A percentile compares a stretch with the other conserved stretches of the same genome.
phyloP scores from a whole-genome alignment of 37 sponge, comb jelly and placozoan genomes.

The Corticium candelabrum region DNA sequence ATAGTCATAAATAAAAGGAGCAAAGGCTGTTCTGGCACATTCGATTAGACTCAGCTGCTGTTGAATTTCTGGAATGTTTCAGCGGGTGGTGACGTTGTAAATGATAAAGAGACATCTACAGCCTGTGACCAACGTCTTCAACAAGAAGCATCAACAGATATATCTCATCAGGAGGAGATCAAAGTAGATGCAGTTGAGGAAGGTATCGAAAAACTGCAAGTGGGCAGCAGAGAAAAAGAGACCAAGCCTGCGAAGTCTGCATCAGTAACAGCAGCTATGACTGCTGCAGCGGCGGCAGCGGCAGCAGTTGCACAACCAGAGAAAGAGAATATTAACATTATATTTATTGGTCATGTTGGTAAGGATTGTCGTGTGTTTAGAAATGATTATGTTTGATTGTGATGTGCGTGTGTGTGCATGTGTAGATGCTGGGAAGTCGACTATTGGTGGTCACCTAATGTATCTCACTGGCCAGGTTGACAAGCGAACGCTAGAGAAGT shows the following conservation, averaged over 20 bases:
- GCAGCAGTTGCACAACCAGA: background rate
- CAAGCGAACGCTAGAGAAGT: constrained; percentile 97
- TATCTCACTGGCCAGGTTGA: constrained; percentile 89
- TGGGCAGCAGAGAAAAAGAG: too few species aligned
- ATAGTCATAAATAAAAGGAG: too few species aligned
- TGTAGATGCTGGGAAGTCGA: constrained; percentile 95
- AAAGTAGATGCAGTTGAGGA: too few species aligned
- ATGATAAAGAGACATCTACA: background rate
- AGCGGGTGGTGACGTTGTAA: too few species aligned
- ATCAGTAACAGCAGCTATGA: background rate
- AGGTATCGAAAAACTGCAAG: too few species aligned
- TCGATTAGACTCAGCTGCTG: too few species aligned
- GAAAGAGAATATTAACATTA: constrained; percentile 80
- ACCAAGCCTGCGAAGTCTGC: background rate
- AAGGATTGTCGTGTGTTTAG: background rate
- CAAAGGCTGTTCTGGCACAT: too few species aligned
- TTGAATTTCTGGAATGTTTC: too few species aligned
- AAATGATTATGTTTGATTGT: background rate
- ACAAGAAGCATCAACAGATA: too few species aligned
- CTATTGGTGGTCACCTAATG: constrained; percentile 97
- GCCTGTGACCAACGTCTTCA: too few species aligned
- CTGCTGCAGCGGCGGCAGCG: background rate
- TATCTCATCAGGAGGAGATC: too few species aligned
- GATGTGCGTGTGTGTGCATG: background rate
- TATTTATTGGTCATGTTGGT: constrained; percentile 98